Conservation (phyloP, 2,888 invertebrate genomes). For the Ethmia dodecea region DNA sequence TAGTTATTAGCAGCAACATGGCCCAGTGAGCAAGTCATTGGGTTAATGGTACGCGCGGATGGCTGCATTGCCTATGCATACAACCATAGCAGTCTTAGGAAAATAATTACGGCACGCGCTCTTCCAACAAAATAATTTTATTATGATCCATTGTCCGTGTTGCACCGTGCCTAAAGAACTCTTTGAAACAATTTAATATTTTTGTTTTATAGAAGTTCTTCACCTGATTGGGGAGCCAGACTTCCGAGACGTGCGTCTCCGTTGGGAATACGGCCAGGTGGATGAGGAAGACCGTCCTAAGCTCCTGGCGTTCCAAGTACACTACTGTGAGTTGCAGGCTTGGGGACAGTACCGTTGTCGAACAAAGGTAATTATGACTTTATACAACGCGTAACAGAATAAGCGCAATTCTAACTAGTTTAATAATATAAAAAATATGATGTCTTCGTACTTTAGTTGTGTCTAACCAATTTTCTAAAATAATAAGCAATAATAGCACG, state of each 20-base stretch:
- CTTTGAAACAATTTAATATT: background rate
- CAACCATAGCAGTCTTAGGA: conserved; percentile 24
- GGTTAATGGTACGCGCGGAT: conserved; percentile 64
- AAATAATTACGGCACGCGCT: conserved; percentile 26
- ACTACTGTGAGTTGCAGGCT: conserved; percentile 88
- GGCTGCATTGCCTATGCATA: conserved; percentile 39
- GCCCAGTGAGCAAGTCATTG: conserved; percentile 65
- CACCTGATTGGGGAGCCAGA: conserved; percentile 82
- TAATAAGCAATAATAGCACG: conserved; percentile 18
- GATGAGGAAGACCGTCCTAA: conserved; percentile 55
- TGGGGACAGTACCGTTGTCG: conserved; percentile 88
- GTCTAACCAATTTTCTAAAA: conserved; percentile 19
- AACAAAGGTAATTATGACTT: conserved; percentile 75
- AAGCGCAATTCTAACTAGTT: too few species aligned
- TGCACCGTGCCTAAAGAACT: too few species aligned
- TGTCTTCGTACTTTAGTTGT: too few species aligned
- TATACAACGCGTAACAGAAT: too few species aligned
- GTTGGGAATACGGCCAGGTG: conserved; percentile 77
- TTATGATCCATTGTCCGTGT: too few species aligned
- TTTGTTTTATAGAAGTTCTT: conserved; percentile 65
- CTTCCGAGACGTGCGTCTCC: conserved; percentile 80
- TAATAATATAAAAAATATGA: too few species aligned
- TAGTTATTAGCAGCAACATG: conserved; percentile 41
- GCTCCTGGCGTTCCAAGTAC: conserved; percentile 81
- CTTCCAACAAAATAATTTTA: conserved; percentile 7